Conservation (phyloP, 1,140 invertebrate genomes). For the Anastrepha ludens region DNA sequence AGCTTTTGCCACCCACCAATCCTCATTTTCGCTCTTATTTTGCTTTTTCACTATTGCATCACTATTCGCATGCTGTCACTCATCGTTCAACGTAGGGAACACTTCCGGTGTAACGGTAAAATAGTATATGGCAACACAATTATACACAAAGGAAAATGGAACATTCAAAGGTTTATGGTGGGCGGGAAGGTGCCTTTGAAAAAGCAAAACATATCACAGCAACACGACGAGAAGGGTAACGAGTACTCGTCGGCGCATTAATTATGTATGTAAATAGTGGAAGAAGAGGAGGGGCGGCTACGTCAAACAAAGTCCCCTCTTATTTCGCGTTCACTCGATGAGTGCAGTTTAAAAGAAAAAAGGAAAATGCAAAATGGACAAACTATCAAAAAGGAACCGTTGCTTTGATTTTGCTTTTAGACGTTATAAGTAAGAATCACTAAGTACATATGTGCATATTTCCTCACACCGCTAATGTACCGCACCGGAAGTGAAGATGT, state of each 20-base stretch:
- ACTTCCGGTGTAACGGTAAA: constrained; percentile 42
- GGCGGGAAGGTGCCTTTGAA: constrained; percentile 6
- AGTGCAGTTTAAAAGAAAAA: constrained; percentile 29
- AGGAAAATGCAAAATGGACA: not conserved
- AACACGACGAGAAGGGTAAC: not conserved
- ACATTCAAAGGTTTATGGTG: not conserved
- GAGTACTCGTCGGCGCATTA: constrained; percentile 26
- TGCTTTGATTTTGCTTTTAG: not conserved
- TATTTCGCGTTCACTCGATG: not conserved
- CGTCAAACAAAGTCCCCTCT: constrained; percentile 20
- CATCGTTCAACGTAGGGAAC: not conserved
- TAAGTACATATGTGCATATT: not conserved
- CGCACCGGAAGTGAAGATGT: constrained; percentile 3
- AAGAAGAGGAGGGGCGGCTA: not conserved
- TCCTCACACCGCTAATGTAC: not conserved
- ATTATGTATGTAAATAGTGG: constrained; percentile 26
- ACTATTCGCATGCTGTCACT: constrained; percentile 28
- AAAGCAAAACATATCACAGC: not conserved
- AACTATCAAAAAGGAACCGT: constrained; percentile 32
- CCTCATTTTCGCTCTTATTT: not conserved
- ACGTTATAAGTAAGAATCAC: not conserved
- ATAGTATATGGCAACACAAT: not conserved
- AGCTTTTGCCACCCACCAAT: not conserved
- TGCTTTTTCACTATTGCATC: not conserved
- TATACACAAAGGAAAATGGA: not conserved